Percentiles rank a stretch among this genome's conserved stretches.
Evolutionary conservation across 2,797 vertebrate genomes (phyloP).

Genomic region (Spinibarbus caldwelli): DNA sequence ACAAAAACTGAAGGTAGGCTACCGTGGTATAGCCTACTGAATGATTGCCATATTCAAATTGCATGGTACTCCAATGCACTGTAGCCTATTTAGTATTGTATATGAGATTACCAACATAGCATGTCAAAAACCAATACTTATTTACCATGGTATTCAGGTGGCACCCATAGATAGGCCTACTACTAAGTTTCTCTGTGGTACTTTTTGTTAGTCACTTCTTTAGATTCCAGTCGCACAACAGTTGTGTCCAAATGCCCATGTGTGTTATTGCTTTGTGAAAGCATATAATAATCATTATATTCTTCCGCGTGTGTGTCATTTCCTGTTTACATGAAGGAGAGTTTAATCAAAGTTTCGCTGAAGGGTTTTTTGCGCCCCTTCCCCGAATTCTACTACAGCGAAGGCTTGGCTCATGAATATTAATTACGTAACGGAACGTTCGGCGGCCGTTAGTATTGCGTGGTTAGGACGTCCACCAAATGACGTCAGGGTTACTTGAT

Average conservation of each 20-base stretch:
- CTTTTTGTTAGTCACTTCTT: neutral
- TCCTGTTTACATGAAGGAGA: conserved; percentile 36
- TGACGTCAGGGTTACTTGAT: neutral
- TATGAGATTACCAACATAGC: neutral
- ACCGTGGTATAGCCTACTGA: neutral
- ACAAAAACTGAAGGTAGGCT: neutral
- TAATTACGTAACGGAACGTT: neutral
- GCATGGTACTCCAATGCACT: neutral
- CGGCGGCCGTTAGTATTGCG: too few species aligned
- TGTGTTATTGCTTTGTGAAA: neutral
- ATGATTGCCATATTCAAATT: neutral
- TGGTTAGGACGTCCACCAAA: neutral
- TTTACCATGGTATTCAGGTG: neutral
- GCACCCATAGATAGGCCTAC: neutral
- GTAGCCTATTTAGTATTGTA: neutral
- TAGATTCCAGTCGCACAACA: neutral
- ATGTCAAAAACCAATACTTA: neutral
- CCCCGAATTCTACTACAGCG: neutral
- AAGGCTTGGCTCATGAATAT: neutral
- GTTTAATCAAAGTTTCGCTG: neutral
- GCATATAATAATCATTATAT: neutral
- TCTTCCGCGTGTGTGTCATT: neutral
- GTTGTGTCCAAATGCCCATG: neutral
- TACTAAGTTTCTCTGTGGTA: too few species aligned
- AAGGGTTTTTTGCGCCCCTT: neutral